phyloP scores from a whole-genome alignment of 1,140 invertebrate species.

The Probaryconus sp. region DNA sequence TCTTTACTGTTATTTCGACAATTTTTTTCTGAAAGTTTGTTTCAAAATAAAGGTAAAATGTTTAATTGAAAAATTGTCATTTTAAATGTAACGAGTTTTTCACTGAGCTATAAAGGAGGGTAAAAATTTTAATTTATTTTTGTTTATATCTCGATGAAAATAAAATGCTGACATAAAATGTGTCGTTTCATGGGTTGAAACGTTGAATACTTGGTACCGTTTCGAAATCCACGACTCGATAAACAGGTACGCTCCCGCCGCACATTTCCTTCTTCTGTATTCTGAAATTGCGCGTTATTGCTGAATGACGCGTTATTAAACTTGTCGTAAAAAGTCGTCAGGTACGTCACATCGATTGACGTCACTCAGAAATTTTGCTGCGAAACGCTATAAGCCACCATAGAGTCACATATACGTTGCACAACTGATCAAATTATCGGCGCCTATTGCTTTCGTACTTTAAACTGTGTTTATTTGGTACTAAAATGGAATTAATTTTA shows the following conservation, averaged over 20 bases:
- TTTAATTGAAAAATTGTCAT: too few relatives aligned
- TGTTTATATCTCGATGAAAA: too few relatives aligned
- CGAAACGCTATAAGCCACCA: slow-evolving; percentile 21
- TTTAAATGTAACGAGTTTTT: too few relatives aligned
- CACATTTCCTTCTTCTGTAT: slow-evolving; percentile 10
- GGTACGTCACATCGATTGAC: slow-evolving; percentile 39
- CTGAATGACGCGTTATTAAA: slow-evolving; percentile 44
- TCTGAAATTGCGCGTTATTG: slow-evolving; percentile 30
- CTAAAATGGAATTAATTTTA: slow-evolving; percentile 6
- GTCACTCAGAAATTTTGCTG: slow-evolving; percentile 48
- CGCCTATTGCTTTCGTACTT: not conserved
- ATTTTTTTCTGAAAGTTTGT: too few relatives aligned
- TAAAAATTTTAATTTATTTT: too few relatives aligned
- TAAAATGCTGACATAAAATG: too few relatives aligned
- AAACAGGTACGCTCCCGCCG: slow-evolving; percentile 22
- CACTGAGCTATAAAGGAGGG: too few relatives aligned
- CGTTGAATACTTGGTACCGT: too few relatives aligned
- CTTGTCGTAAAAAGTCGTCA: slow-evolving; percentile 35
- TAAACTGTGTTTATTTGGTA: slow-evolving; percentile 10
- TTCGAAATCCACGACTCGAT: slow-evolving; percentile 22
- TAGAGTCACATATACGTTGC: not conserved
- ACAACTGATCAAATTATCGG: slow-evolving; percentile 13
- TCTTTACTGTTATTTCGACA: too few relatives aligned
- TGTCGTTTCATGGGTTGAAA: too few relatives aligned
- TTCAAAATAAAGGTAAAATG: too few relatives aligned